Conservation (phyloP, 2,888 invertebrate genomes). For the Pogonocherus hispidulus region DNA sequence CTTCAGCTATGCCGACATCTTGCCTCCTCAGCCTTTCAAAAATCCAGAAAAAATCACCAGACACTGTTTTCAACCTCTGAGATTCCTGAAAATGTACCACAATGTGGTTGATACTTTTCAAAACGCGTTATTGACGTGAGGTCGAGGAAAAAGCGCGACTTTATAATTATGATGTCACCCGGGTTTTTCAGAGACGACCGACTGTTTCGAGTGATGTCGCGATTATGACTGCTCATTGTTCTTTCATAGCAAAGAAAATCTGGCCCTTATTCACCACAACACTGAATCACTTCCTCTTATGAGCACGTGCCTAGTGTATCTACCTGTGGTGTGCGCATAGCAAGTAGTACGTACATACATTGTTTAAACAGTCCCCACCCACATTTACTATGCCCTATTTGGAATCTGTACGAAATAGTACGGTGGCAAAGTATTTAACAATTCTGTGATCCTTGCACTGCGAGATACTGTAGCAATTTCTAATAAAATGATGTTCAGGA, state of each 20-base stretch:
- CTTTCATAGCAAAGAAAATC: conserved; percentile 30
- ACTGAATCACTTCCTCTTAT: conserved; percentile 62
- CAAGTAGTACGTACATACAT: conserved; percentile 43
- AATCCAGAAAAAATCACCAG: conserved; percentile 35
- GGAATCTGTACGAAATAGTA: conserved; percentile 7
- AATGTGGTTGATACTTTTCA: background rate
- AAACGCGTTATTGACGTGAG: conserved; percentile 8
- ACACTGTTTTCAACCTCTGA: conserved; percentile 8
- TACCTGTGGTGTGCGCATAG: conserved; percentile 43
- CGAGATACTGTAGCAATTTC: too few species aligned
- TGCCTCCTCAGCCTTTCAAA: conserved; percentile 77
- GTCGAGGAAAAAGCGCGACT: conserved; percentile 23
- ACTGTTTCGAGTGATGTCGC: conserved; percentile 45
- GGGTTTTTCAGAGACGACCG: conserved; percentile 21
- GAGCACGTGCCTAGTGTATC: conserved; percentile 62
- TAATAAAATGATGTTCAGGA: too few species aligned
- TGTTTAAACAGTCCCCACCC: conserved; percentile 53
- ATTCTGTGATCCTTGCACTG: background rate
- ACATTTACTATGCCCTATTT: conserved; percentile 32
- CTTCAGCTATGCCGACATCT: conserved; percentile 92
- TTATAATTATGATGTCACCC: conserved; percentile 28
- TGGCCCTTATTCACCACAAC: conserved; percentile 51
- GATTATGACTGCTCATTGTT: conserved; percentile 43
- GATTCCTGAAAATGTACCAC: background rate
- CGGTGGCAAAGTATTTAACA: background rate